Evolutionary conservation across 2,888 invertebrate genomes (phyloP).

Genomic region (Caenorhabditis macrosperma): DNA sequence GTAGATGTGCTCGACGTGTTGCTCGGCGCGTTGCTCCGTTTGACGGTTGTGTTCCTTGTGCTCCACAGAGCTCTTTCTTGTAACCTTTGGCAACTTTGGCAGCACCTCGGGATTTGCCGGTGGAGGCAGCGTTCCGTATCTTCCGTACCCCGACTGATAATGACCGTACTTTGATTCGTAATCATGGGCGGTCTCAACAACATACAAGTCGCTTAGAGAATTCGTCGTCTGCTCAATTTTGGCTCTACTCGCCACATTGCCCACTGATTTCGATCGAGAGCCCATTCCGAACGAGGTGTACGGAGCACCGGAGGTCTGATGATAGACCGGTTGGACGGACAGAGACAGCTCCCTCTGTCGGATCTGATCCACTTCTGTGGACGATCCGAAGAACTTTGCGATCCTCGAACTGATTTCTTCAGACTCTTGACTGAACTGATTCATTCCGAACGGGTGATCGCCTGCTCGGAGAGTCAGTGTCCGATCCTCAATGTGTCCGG

Average conservation of each 20-base stretch:
- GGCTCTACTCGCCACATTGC: constrained; percentile 11
- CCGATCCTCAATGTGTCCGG: constrained; percentile 47
- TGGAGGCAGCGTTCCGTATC: constrained; percentile 30
- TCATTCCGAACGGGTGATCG: constrained; percentile 43
- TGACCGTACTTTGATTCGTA: constrained; percentile 43
- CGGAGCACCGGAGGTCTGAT: constrained; percentile 13
- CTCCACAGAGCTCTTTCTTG: background rate
- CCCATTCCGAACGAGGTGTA: constrained; percentile 38
- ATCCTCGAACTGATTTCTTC: constrained; percentile 18
- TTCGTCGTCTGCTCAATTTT: constrained; percentile 37
- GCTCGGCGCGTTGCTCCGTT: background rate
- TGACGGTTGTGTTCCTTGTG: no score
- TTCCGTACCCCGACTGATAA: constrained; percentile 38
- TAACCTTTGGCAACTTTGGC: constrained; percentile 28
- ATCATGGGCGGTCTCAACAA: constrained; percentile 18
- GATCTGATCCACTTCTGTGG: constrained; percentile 22
- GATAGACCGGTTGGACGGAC: constrained; percentile 39
- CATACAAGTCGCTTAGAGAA: constrained; percentile 37
- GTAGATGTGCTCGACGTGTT: constrained; percentile 35
- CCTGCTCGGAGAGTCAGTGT: constrained; percentile 43
- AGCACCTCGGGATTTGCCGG: constrained; percentile 22
- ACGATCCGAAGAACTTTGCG: constrained; percentile 37
- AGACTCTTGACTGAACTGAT: constrained; percentile 52
- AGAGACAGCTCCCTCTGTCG: constrained; percentile 31
- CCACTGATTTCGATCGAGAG: constrained; percentile 28